Evolutionary conservation across 2,888 invertebrate genomes (phyloP).

Genomic region (Abrostola triplasia): DNA sequence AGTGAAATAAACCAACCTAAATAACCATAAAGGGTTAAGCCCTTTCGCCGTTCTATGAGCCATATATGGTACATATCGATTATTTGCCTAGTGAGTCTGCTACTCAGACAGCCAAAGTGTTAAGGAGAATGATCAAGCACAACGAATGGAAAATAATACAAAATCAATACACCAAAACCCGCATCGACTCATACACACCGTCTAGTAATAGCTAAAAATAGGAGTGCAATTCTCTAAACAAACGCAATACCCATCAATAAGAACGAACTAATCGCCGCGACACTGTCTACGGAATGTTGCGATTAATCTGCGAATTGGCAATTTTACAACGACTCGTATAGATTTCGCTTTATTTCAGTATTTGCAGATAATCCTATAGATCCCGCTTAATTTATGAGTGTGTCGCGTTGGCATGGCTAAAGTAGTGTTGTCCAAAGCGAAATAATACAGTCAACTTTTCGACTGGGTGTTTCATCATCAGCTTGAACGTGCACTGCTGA

Average conservation of each 20-base stretch:
- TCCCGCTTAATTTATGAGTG: neutral
- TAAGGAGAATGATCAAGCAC: too few species aligned
- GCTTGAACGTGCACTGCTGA: too few species aligned
- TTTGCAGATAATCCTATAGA: constrained; percentile 2
- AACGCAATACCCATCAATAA: constrained; percentile 43
- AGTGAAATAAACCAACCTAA: too few species aligned
- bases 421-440: neutral
- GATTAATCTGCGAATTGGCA: constrained; percentile 34
- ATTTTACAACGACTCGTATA: constrained; percentile 28
- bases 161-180: constrained; percentile 18
- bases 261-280: constrained; percentile 35
- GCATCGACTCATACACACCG: constrained; percentile 31
- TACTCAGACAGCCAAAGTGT: too few species aligned
- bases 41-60: too few species aligned
- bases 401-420: neutral
- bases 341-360: constrained; percentile 25
- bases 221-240: constrained; percentile 48
- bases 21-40: too few species aligned
- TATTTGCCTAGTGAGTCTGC: too few species aligned
- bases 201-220: constrained; percentile 20
- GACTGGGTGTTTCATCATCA: neutral
- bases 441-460: neutral
- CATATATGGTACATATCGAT: too few species aligned
- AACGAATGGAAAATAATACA: neutral
- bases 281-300: constrained; percentile 32